phyloP scores from a whole-genome alignment of 2,113 vertebrate species.

The Chunga burmeisteri region DNA sequence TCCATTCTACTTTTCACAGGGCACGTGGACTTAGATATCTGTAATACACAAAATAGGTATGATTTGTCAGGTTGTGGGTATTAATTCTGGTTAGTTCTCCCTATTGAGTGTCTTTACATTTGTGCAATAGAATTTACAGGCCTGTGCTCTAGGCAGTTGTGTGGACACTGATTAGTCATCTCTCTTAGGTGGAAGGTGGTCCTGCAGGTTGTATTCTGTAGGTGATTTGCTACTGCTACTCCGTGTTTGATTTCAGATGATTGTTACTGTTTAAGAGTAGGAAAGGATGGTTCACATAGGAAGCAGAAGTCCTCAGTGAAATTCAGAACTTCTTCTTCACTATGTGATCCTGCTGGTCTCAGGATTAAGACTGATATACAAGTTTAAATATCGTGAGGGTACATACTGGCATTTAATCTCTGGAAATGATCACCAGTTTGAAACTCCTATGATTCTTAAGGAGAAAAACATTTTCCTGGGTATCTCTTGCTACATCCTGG shows the following conservation, averaged over 20 bases:
- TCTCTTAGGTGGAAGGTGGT: not conserved
- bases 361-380: not conserved
- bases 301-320: not conserved
- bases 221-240: not conserved
- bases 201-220: not conserved
- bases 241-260: not conserved
- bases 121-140: not conserved
- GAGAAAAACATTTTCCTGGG: not conserved
- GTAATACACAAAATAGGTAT: not conserved
- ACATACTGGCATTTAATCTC: not conserved
- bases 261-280: not conserved
- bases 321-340: not conserved
- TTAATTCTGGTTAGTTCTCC: not conserved
- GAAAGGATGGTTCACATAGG: not conserved
- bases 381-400: not conserved
- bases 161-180: not conserved
- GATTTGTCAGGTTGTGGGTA: not conserved
- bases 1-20: not conserved
- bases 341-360: not conserved
- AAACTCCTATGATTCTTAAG: not conserved
- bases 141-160: not conserved
- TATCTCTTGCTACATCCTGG: not conserved
- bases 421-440: not conserved
- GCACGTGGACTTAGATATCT: not conserved
- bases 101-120: not conserved